phyloP scores from a whole-genome alignment of 2,113 vertebrate genomes.

The Ursus arctos region DNA sequence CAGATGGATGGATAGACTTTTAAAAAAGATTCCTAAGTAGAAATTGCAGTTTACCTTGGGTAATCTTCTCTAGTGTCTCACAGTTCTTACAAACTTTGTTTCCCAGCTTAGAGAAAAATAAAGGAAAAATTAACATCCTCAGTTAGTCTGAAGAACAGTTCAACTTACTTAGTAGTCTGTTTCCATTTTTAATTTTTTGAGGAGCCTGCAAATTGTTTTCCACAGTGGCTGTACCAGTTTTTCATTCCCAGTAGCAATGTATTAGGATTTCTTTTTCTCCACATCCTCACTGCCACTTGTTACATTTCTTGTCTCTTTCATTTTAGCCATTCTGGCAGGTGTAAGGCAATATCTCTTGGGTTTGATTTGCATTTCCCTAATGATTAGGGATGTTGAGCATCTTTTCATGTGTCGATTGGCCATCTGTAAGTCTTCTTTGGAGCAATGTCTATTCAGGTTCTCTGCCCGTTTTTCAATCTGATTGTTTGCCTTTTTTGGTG shows the following conservation, averaged over 20 bases:
- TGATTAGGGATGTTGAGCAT: neutral
- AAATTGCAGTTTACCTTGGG: neutral
- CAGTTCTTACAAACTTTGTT: neutral
- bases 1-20: neutral
- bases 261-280: neutral
- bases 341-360: neutral
- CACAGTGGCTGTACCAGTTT: neutral
- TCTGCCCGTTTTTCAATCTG: neutral
- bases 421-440: neutral
- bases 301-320: neutral
- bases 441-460: neutral
- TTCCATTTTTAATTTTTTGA: neutral
- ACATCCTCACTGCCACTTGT: neutral
- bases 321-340: neutral
- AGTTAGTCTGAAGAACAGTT: neutral
- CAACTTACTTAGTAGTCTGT: neutral
- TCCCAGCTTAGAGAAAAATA: neutral
- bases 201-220: neutral
- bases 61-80: neutral
- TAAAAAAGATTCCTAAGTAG: neutral
- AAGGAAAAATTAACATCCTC: neutral
- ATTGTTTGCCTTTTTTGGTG: neutral
- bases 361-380: neutral
- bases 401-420: neutral
- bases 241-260: neutral